phyloP scores from a whole-genome alignment of 2,888 invertebrate species.

The Micoletzkya japonica region DNA sequence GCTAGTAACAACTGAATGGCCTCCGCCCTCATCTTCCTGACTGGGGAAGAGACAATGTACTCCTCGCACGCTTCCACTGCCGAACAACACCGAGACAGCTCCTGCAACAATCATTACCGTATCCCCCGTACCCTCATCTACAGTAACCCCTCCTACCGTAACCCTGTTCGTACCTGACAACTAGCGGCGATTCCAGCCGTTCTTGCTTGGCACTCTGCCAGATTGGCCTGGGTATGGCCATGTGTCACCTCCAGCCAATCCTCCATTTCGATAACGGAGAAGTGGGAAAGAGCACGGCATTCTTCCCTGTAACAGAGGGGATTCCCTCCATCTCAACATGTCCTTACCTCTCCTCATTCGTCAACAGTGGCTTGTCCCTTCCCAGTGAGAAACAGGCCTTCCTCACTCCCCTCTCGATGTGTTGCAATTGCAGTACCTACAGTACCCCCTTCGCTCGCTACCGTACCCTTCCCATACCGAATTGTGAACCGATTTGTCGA shows the following conservation, averaged over 20 bases:
- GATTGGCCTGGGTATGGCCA: conserved; percentile 25
- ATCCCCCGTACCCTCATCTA: too few relatives aligned
- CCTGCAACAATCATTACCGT: conserved; percentile 9
- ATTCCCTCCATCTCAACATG: neutral
- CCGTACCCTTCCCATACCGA: conserved; percentile 3
- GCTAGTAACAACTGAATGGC: conserved; percentile 24
- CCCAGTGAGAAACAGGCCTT: conserved; percentile 28
- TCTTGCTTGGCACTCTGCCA: conserved; percentile 25
- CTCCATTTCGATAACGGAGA: conserved; percentile 27
- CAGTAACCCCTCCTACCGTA: too few relatives aligned
- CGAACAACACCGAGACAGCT: conserved; percentile 23
- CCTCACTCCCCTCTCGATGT: conserved; percentile 25
- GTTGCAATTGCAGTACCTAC: conserved; percentile 27
- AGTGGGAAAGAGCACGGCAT: conserved; percentile 24
- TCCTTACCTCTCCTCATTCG: conserved; percentile 8
- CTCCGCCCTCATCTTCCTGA: conserved; percentile 25
- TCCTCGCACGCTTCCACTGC: conserved; percentile 24
- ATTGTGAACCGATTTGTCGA: conserved; percentile 26
- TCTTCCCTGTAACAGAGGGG: conserved; percentile 10
- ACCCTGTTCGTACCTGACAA: conserved; percentile 11
- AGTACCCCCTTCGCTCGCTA: too few relatives aligned
- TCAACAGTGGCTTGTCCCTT: conserved; percentile 22
- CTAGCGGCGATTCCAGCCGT: conserved; percentile 26
- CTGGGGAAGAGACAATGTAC: conserved; percentile 22
- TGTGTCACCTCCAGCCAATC: conserved; percentile 24